A percentile compares a stretch with the other conserved stretches of the same genome.
Evolutionary conservation across 1,140 invertebrate genomes (phyloP).

Genomic region (Drosophila insularis): DNA sequence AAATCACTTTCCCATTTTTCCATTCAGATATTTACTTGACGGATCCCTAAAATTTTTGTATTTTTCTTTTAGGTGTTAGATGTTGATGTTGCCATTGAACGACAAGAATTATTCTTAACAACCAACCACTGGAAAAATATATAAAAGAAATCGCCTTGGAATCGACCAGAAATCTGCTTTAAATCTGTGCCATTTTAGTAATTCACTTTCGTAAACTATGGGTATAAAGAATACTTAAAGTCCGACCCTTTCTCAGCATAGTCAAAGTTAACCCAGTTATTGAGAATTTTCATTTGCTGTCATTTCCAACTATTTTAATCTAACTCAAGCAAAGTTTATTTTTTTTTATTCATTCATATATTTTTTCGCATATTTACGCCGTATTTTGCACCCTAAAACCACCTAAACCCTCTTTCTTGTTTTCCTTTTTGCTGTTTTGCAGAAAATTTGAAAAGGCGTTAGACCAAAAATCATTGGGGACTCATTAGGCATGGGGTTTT

Average conservation of each 20-base stretch:
- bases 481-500: slow-evolving; percentile 51
- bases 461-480: slow-evolving; percentile 70
- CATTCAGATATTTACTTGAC: too few relatives aligned
- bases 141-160: too few relatives aligned
- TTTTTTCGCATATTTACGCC: slow-evolving; percentile 21
- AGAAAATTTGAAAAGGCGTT: slow-evolving; percentile 47
- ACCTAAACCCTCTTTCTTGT: neutral
- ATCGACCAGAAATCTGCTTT: too few relatives aligned
- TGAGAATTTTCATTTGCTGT: neutral
- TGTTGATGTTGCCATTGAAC: too few relatives aligned
- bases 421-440: slow-evolving; percentile 11
- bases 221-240: neutral
- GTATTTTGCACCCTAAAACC: neutral
- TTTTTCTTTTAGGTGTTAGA: too few relatives aligned
- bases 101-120: too few relatives aligned
- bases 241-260: neutral
- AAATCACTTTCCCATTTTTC: too few relatives aligned
- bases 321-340: neutral
- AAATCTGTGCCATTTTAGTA: too few relatives aligned
- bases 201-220: neutral
- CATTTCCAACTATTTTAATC: neutral
- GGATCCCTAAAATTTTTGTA: too few relatives aligned
- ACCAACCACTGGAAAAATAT: too few relatives aligned
- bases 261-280: neutral
- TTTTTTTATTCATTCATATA: slow-evolving; percentile 13